Base-by-base conservation (phyloP, 23 tunicate genomes). In the Ciona savignyi region DNA sequence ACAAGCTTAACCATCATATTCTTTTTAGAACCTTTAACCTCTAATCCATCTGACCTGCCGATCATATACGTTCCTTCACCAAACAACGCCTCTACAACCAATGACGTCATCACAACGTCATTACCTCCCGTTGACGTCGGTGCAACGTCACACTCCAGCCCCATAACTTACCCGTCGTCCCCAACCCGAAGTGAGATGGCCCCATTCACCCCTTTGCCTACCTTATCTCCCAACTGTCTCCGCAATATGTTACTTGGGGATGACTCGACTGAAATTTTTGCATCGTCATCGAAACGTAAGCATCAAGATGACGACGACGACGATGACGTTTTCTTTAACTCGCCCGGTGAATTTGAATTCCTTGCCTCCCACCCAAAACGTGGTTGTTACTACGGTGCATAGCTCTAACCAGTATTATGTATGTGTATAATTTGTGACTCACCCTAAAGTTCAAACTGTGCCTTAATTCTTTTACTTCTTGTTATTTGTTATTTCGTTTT, bases 271-370 rank as follows among this genome's bases (percentile, higher is more conserved):
- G 20, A 48, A 2, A 25, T 25, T 29, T 23, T n/a, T n/a, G 67
- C 26, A 4, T 25, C 64, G 24, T 1, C 51, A 2, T 72, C 76
- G 28, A 78, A 78, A 49, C 71, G 51, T 51, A 60, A 60, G 3
- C 32, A 65, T 0, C 34, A 61, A 56, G 83, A 78, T 6, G 76
- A 49, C 63, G 83, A 78, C 66, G 71, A 32, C 48, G 83, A 78
- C 30, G 83, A 78, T 78, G 83, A 78, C 83, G 83, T 78, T 2
- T 78, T 78, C 67, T 30, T 69, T 6, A 33, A 70, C 75, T 72
- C 76, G 76, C 76, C 76, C 9, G 60, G 32, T 20, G 64, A 35
- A 48, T 72, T 72, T 48, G 76, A 72, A 26, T 72, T 72, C 63
- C 23, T 72, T 29, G 28, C 23, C 11, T 22, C 64, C 25, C 67